Base-by-base conservation (phyloP, 2,113 vertebrate species). In the Amblyornis subalaris region DNA sequence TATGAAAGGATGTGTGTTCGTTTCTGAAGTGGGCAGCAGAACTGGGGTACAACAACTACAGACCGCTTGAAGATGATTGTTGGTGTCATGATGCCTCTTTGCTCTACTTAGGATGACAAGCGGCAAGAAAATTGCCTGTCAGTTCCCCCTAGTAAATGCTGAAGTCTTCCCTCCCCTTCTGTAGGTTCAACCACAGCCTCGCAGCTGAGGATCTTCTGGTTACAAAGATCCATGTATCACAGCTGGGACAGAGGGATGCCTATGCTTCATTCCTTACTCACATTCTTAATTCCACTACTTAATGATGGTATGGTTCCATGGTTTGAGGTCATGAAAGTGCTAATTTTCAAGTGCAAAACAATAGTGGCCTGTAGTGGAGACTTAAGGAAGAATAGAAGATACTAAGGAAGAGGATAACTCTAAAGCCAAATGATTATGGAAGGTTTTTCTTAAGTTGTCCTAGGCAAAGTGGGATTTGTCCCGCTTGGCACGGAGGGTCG, bases 1-100 rank as follows among this genome's bases (percentile, higher is more conserved):
- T 0, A 62, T 38, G 20, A 66, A 87, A 93, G 28, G 18, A 44
- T 28, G 6, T 26, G 10, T 6, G 2, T 19, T 73, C 3, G 1
- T 50, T 73, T 87, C 55, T 73, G 44, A 75, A 82, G 44, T 7
- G 24, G 40, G 38, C 53, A 83, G 66, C 48, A 72, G 61, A 90
- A 79, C 33, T 0, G 0, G 44, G 7, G 10, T 72, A 71, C 5
- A 31, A 71, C 48, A 47, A 60, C 19, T 47, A 14, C 62, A 67
- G n/a, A 53, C 50, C 38, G 55, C 44, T 38, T 64, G 55, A 64
- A 74, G 73, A 33, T 44, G n/a, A 48, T 20, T 74, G 45, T 20
- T 74, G 45, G 17, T 64, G 40, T 79, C n/a, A 42, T 15, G 29
- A 72, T 62, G 54, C 26, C 11, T 67, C 66, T 75, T 65, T 4